Evolutionary conservation across 2,797 vertebrate genomes (phyloP).

Genomic region (Peromyscus attwateri): DNA sequence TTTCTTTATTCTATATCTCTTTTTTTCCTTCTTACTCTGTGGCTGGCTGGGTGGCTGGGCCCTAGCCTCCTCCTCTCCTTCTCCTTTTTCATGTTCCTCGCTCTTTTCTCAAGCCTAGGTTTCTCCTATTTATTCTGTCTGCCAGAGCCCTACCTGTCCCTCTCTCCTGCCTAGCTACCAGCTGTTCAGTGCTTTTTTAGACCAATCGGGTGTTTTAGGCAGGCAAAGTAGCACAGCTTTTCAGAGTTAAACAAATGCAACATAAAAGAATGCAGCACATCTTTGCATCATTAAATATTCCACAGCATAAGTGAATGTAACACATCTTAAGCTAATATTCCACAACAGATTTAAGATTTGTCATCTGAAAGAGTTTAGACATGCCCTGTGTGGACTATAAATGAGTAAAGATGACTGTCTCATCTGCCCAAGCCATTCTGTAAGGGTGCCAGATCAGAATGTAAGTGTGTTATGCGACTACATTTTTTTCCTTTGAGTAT

Average conservation of each 20-base stretch:
- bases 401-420: neutral
- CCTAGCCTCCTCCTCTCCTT: neutral
- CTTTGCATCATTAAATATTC: neutral
- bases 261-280: neutral
- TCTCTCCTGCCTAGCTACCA: neutral
- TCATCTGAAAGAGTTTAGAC: slow-evolving; percentile 27
- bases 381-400: neutral
- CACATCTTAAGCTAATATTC: neutral
- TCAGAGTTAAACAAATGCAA: neutral
- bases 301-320: neutral
- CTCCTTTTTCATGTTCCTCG: neutral
- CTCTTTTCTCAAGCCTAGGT: neutral
- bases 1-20: neutral
- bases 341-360: neutral
- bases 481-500: neutral
- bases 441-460: neutral
- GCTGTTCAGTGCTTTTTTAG: neutral
- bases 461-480: neutral
- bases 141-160: neutral
- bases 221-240: neutral
- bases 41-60: neutral
- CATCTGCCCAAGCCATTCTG: neutral
- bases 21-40: neutral
- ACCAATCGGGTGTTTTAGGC: neutral
- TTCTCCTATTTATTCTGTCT: neutral